Evolutionary conservation across 2,888 invertebrate species (phyloP), one percentile per base, ranked within the genome.

Genomic region (Philonicus albiceps): DNA sequence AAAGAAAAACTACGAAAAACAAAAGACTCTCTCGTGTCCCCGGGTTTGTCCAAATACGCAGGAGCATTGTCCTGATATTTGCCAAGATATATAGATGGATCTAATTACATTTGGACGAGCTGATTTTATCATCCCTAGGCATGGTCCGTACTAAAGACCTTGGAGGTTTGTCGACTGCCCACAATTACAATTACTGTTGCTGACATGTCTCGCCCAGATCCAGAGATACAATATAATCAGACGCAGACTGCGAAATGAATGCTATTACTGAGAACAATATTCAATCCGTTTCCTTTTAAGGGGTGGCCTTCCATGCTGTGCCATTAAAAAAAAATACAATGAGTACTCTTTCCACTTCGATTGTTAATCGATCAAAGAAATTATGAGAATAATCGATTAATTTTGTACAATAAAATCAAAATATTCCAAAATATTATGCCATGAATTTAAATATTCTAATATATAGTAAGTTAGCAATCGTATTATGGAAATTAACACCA

Each of bases 101-200:
- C 84, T 84, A 84, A 84, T 84, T 84, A 84, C 84, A 84, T 72
- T 84, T 34, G 73, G 84, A 73, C 84, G 40, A 49, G 40, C 72
- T 72, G 84, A 73, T 72, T 73, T 30, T 73, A 84, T 84, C 84
- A 73, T 78, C 72, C 53, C 22, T 30, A 11, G 76, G 78, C 31
- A 30, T 11, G 73, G 73, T 31, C 73, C 13, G 31, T 3, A 30
- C 31, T 55, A 55, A 55, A 55, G n/a, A 55, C 19, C n/a, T 37
- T 19, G 11, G 64, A 64, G 64, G 64, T 64, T 64, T 27, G 19
- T 64, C 22, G 3, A 11, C 8, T 22, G 22, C 64, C 64, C 64
- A 64, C 64, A 64, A 64, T 64, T 64, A 27, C 64, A 64, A 64
- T 64, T 64, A 64, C 64, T 64, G 49, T 16, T n/a, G 2, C n/a